Evolutionary conservation across 2,888 invertebrate genomes (phyloP), one percentile per base, ranked within the genome.

Genomic region (Himalopsyche japonica): DNA sequence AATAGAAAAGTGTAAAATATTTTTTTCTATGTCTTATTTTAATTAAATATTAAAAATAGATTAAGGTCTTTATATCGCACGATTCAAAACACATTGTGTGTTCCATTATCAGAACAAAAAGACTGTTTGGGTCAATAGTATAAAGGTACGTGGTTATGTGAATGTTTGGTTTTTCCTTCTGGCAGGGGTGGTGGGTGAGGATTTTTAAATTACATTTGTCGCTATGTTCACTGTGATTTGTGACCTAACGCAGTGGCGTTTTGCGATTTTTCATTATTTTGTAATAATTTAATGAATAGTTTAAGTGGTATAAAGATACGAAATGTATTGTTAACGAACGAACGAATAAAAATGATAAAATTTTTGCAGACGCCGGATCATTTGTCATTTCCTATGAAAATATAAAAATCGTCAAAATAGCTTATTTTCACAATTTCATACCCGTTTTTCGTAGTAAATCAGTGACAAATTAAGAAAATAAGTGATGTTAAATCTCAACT

Each of bases 131-230:
- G 57, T 57, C 57, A 57, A 57, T 57, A 57, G 57, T 57, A 57
- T 57, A 10, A 7, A 57, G n/a, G 10, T 57, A 57, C 57, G 20
- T 57, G 20, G 57, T 20, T 57, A 57, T 57, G 57, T 10, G 57
- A 57, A 20, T 57, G 57, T 57, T 57, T 57, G 57, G 57, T 57
- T 57, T 57, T 76, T 76, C 30, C 34, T 76, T 27, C 70, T 48
- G 76, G 80, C 76, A 48, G 32, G 78, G 76, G 70, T 37, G 49
- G 30, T 24, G 82, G 81, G 27, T 57, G 82, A 47, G 82, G 81
- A 85, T 85, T 86, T 86, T 86, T 85, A 86, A 86, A 86, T 86
- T 86, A 86, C 86, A 86, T 86, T 85, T 86, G 86, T 86, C 86
- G 86, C 86, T 86, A 80, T 84, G 84, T 86, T 86, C 82, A 49